These are phyloP conservation scores for Himantopus leucocephalus DNA, from an alignment of 2,113 vertebrate species.

Conservation along the genomic window DNA sequence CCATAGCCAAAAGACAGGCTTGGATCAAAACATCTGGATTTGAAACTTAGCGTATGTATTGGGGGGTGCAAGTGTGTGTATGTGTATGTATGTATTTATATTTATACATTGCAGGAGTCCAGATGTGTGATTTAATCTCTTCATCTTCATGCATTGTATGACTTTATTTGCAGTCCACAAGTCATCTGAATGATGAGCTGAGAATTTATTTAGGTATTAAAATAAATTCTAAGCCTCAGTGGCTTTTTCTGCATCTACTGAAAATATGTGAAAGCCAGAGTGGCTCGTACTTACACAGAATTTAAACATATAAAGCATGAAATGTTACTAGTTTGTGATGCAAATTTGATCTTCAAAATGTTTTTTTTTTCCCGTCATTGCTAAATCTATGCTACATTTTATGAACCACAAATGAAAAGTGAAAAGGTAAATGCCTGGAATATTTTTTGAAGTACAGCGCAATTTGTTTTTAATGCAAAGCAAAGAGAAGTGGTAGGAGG, in stretches of 20 bases:
- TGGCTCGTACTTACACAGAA: not conserved
- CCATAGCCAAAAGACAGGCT: not conserved
- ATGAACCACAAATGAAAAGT: not conserved
- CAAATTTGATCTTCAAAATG: not conserved
- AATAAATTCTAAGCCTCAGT: conserved; percentile 48
- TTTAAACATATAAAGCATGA: not conserved
- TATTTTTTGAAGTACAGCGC: not conserved
- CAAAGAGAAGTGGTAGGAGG: not conserved
- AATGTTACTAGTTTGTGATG: not conserved
- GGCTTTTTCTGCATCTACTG: not conserved
- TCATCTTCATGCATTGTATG: not conserved
- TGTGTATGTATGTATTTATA: conserved; percentile 15
- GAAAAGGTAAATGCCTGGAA: not conserved
- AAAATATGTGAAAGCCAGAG: not conserved
- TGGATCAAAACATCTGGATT: not conserved
- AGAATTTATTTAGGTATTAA: conserved; percentile 64
- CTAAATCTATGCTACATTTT: not conserved
- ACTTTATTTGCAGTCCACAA: conserved; percentile 33
- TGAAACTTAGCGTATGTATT: not conserved
- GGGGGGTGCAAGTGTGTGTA: fast-evolving
- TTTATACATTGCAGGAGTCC: conserved; percentile 7
- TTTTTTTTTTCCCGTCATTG: not conserved
- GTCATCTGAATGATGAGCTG: conserved; percentile 29
- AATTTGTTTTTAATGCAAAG: not conserved
- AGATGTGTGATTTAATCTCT: conserved; percentile 5